These are phyloP conservation scores for Protobothrops mucrosquamatus DNA, from an alignment of 2,113 vertebrate species.

Conservation along the genomic window DNA sequence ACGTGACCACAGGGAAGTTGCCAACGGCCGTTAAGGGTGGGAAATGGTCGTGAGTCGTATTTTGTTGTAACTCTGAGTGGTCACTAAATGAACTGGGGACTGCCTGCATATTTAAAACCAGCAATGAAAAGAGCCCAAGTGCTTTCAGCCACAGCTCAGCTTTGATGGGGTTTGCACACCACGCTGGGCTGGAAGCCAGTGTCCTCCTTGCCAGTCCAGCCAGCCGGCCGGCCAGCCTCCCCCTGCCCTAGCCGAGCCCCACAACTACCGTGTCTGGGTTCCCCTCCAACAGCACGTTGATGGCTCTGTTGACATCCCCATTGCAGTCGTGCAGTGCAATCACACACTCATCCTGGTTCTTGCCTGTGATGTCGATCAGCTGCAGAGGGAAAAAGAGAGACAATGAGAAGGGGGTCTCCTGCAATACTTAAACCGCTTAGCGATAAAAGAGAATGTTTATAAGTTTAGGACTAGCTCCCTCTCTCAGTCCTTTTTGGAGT, in stretches of 20 bases:
- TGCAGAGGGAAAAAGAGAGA: slow-evolving; percentile 53
- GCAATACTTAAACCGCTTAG: not conserved
- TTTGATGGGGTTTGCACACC: not conserved
- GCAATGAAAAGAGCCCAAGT: not conserved
- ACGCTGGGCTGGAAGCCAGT: rapidly evolving
- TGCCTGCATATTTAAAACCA: not conserved
- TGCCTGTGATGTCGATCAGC: slow-evolving; percentile 98
- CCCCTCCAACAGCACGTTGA: slow-evolving; percentile 96
- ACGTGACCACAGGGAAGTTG: too few species aligned
- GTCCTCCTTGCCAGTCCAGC: too few species aligned
- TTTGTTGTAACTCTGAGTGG: not conserved
- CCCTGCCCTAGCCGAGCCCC: not conserved
- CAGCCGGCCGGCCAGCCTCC: not conserved
- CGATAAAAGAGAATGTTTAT: not conserved
- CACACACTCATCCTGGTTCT: slow-evolving; percentile 98
- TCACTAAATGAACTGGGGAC: not conserved
- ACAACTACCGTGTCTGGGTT: slow-evolving; percentile 92
- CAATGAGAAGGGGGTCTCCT: not conserved
- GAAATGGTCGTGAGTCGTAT: too few species aligned
- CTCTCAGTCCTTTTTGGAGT: not conserved
- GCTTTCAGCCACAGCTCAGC: not conserved
- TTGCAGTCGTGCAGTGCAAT: slow-evolving; percentile 98
- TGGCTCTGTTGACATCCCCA: slow-evolving; percentile 96
- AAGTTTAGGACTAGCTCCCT: not conserved
- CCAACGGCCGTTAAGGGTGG: too few species aligned